These are phyloP conservation scores for Tuberolachnus salignus DNA, from an alignment of 2,888 invertebrate genomes.

Conservation along the genomic window DNA sequence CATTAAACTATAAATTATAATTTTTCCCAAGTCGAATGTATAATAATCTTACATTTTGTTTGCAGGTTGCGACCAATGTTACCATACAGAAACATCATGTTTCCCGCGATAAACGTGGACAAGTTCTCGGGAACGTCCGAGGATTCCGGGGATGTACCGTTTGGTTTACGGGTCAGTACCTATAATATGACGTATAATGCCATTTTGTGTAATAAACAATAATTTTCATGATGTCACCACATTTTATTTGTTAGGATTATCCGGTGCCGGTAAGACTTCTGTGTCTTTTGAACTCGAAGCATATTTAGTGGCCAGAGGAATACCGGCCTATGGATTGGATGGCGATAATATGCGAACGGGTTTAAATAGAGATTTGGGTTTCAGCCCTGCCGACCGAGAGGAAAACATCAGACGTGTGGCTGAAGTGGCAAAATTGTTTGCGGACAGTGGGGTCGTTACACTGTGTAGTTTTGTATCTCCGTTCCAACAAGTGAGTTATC, in stretches of 20 bases:
- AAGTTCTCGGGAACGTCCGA: slow-evolving; percentile 83
- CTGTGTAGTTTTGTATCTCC: slow-evolving; percentile 98
- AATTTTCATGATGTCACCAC: slow-evolving; percentile 58
- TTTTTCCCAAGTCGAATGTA: too few relatives aligned
- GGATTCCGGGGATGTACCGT: slow-evolving; percentile 95
- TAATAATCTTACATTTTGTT: background rate
- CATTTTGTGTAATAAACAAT: too few relatives aligned
- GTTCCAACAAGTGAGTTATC: slow-evolving; percentile 73
- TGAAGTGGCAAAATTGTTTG: slow-evolving; percentile 96
- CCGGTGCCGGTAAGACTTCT: slow-evolving; percentile 97
- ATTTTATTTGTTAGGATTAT: slow-evolving; percentile 65
- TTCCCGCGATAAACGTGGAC: slow-evolving; percentile 87
- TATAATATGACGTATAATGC: background rate
- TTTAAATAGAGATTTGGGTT: slow-evolving; percentile 93
- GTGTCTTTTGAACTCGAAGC: slow-evolving; percentile 97
- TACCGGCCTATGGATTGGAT: slow-evolving; percentile 96
- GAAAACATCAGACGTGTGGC: slow-evolving; percentile 97
- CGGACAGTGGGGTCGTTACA: slow-evolving; percentile 95
- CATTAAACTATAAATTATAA: too few relatives aligned
- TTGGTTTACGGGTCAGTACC: slow-evolving; percentile 83
- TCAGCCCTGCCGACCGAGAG: slow-evolving; percentile 89
- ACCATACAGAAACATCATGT: slow-evolving; percentile 96
- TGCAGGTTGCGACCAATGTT: slow-evolving; percentile 89
- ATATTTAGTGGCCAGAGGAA: slow-evolving; percentile 83
- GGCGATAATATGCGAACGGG: slow-evolving; percentile 98